Percentiles rank a stretch among this genome's conserved stretches.
Conservation (phyloP, 2,888 invertebrate species). For the Tyria jacobaeae region DNA sequence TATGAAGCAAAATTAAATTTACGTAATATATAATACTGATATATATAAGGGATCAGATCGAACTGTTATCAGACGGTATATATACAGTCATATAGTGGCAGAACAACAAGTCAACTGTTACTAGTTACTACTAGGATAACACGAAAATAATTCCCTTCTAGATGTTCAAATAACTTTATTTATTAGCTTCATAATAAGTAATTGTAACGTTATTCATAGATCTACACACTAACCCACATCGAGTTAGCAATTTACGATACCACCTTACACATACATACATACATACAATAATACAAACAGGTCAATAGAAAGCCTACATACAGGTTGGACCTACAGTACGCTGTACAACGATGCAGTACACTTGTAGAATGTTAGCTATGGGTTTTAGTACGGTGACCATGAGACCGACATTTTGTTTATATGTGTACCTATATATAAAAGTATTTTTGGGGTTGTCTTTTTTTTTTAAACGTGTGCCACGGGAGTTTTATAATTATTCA, state of each 20-base stretch:
- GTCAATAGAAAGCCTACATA: slow-evolving; percentile 17
- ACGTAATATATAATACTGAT: too few relatives aligned
- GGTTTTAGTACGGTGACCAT: slow-evolving; percentile 16
- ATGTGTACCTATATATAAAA: too few relatives aligned
- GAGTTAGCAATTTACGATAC: not conserved
- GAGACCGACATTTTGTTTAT: not conserved
- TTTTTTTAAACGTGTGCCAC: too few relatives aligned
- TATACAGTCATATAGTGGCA: too few relatives aligned
- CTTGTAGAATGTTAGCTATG: slow-evolving; percentile 38
- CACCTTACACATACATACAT: slow-evolving; percentile 4
- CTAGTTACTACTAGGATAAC: too few relatives aligned
- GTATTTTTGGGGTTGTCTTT: too few relatives aligned
- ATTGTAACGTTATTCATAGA: not conserved
- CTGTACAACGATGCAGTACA: slow-evolving; percentile 33
- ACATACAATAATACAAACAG: slow-evolving; percentile 10
- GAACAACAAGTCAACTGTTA: too few relatives aligned
- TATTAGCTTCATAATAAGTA: not conserved
- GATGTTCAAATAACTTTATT: not conserved
- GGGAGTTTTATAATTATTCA: too few relatives aligned
- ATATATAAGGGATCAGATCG: too few relatives aligned
- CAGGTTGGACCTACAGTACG: slow-evolving; percentile 12
- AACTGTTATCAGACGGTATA: too few relatives aligned
- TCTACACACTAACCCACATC: slow-evolving; percentile 8
- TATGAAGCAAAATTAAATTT: too few relatives aligned
- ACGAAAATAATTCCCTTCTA: not conserved